Evolutionary conservation across 2,113 vertebrate genomes (phyloP).

Genomic region (Anhinga rufa): DNA sequence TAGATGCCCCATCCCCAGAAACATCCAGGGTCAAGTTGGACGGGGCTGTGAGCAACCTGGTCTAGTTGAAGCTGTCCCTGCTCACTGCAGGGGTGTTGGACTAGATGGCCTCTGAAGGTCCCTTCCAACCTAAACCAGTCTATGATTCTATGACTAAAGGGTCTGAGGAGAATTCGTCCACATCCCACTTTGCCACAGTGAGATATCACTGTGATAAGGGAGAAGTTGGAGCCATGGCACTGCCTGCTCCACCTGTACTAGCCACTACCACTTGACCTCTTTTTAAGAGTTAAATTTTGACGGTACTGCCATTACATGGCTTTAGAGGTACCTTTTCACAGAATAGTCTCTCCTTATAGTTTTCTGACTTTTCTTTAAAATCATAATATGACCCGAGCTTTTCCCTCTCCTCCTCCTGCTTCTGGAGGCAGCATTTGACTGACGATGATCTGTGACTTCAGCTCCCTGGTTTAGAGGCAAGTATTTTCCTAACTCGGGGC

Average conservation of each 20-base stretch:
- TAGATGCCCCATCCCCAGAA: too few species aligned
- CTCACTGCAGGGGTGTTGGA: too few species aligned
- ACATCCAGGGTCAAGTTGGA: too few species aligned
- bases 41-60: too few species aligned
- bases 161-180: not conserved
- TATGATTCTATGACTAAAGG: not conserved
- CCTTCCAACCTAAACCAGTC: too few species aligned
- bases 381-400: not conserved
- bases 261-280: not conserved
- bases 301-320: not conserved
- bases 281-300: not conserved
- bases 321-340: not conserved
- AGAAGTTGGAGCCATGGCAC: not conserved
- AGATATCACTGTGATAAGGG: not conserved
- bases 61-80: too few species aligned
- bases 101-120: too few species aligned
- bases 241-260: not conserved
- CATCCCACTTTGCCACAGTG: rapidly evolving
- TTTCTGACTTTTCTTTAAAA: not conserved
- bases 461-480: not conserved
- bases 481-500: not conserved
- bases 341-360: not conserved
- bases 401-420: not conserved
- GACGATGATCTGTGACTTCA: not conserved
- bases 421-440: not conserved